Evolutionary conservation across 2,888 invertebrate genomes (phyloP).

Genomic region (Drosophila emarginata): DNA sequence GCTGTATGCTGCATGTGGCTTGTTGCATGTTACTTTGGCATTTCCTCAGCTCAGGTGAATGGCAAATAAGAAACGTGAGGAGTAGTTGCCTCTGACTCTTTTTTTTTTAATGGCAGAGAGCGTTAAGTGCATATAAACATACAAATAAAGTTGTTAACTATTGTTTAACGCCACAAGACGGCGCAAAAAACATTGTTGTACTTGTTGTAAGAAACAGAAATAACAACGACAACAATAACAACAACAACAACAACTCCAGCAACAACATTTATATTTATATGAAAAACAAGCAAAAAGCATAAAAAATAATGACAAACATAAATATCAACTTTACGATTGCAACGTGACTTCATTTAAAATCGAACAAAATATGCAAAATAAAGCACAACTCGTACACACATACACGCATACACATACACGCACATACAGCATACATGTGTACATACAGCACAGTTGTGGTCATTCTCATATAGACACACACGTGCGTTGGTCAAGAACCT

Average conservation of each 20-base stretch:
- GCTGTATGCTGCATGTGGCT: constrained; percentile 18
- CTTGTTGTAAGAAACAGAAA: constrained; percentile 42
- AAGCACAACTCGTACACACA: constrained; percentile 21
- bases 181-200: constrained; percentile 44
- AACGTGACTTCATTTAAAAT: constrained; percentile 79
- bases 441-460: constrained; percentile 2
- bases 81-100: constrained; percentile 23
- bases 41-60: constrained; percentile 41
- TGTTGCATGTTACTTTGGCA: constrained; percentile 46
- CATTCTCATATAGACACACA: constrained; percentile 50
- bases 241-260: constrained; percentile 18
- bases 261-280: constrained; percentile 36
- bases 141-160: constrained; percentile 75
- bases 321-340: constrained; percentile 75
- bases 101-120: constrained; percentile 35
- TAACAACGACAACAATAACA: constrained; percentile 29
- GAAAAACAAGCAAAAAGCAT: constrained; percentile 41
- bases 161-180: constrained; percentile 63
- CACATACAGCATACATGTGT: neutral
- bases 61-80: constrained; percentile 45
- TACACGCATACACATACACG: neutral
- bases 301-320: constrained; percentile 62
- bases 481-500: constrained; percentile 75
- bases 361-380: constrained; percentile 74
- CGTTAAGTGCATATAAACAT: constrained; percentile 49